Evolutionary conservation across 2,113 vertebrate genomes (phyloP), one percentile per base, ranked within the genome.

Genomic region (Austrofundulus limnaeus): DNA sequence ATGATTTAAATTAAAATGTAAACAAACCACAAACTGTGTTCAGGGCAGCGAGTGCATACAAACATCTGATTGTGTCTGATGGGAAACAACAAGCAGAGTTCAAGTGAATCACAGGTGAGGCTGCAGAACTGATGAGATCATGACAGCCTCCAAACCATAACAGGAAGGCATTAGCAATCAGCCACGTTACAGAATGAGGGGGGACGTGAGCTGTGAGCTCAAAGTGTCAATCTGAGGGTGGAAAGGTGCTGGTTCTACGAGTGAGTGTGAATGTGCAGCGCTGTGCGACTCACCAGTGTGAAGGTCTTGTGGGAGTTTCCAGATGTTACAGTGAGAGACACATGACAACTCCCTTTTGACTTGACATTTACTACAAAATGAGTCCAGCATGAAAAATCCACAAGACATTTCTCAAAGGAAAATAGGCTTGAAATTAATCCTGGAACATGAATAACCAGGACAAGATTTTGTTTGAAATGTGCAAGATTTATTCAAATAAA

Each of bases 271-370:
- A 75, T 47, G 61, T 50, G 65, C 23, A 7, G 53, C 19, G 4
- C 61, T 34, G 49, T 46, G 71, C 50, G 11, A 69, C 57, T 83
- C 74, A 78, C 38, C 69, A 63, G 67, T 80, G 86, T 81, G 73
- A 87, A 80, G 74, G 66, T 75, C 75, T 62, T 51, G 85, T 85
- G 75, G 88, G 86, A 81, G 84, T 76, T 70, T 76, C 71, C 79
- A 81, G 81, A 87, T 88, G 85, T 87, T 77, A 77, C 61, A 31
- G 55, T 60, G 60, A 76, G 24, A 82, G 48, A 68, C 43, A 25
- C 0, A 0, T 50, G 67, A 24, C 12, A 51, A 11, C 57, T 31
- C 17, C 37, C 41, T 1, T 34, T 43, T 37, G 28, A 15, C 15
- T 55, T 75, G 66, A 62, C 75, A 85, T 83, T 80, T 71, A 73